A percentile compares a stretch with the other conserved stretches of the same genome.
phyloP scores from a whole-genome alignment of 2,113 vertebrate species.

The Zingel zingel region DNA sequence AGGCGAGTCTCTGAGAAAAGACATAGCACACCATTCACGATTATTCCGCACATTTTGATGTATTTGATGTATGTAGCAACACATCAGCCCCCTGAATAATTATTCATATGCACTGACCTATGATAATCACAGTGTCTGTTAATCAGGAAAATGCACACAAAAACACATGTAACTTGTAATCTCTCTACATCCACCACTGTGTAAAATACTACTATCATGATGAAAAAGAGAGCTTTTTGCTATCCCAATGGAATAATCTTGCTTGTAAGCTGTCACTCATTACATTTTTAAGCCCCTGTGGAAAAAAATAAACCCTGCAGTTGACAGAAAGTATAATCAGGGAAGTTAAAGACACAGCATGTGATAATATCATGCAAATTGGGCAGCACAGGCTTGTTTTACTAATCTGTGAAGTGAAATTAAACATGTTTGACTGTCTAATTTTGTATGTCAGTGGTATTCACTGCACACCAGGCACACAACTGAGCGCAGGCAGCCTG shows the following conservation, averaged over 20 bases:
- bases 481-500: conserved; percentile 14
- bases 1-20: too few relatives aligned
- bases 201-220: neutral
- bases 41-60: too few relatives aligned
- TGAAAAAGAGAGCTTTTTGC: neutral
- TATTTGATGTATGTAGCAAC: too few relatives aligned
- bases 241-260: neutral
- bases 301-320: neutral
- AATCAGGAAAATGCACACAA: neutral
- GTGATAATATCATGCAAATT: conserved; percentile 56
- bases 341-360: conserved; percentile 12
- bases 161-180: neutral
- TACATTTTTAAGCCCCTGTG: neutral
- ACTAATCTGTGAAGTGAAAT: conserved; percentile 54
- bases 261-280: neutral
- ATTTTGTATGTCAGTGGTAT: conserved; percentile 32
- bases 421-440: conserved; percentile 54
- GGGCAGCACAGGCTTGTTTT: conserved; percentile 38
- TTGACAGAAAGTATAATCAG: conserved; percentile 24
- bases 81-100: too few relatives aligned
- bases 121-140: neutral
- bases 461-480: conserved; percentile 30
- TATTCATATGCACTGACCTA: neutral
- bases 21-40: too few relatives aligned
- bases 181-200: neutral